Percentiles rank a stretch among this genome's conserved stretches.
These are phyloP conservation scores for Acropternis orthonyx DNA, from an alignment of 2,797 vertebrate species.

Conservation along the genomic window DNA sequence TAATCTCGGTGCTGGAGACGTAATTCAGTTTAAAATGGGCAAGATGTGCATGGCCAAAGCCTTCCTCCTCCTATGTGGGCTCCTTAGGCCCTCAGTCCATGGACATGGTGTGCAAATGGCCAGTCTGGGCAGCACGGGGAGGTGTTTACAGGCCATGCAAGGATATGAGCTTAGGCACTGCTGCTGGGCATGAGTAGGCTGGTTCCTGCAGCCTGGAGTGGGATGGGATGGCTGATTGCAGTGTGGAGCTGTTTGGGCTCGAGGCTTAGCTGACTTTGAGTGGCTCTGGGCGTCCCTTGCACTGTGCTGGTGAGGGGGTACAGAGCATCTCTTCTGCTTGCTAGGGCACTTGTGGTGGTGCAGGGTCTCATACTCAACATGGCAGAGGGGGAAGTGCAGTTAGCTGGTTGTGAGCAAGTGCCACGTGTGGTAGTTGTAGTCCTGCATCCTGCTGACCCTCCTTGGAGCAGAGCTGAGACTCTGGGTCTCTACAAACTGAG, in stretches of 20 bases:
- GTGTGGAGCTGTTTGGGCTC: not conserved
- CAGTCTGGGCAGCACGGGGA: not conserved
- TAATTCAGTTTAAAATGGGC: not conserved
- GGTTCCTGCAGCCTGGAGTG: not conserved
- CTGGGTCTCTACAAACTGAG: not conserved
- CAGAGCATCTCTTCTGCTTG: not conserved
- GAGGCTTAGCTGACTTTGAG: not conserved
- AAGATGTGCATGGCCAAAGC: not conserved
- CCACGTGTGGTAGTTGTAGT: accelerated
- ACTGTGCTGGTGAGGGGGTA: not conserved
- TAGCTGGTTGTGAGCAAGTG: not conserved
- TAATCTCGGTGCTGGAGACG: not conserved
- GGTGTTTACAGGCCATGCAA: accelerated
- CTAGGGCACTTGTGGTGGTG: not conserved
- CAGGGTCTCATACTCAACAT: not conserved
- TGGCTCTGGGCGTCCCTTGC: not conserved
- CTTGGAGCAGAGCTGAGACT: not conserved
- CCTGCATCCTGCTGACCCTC: not conserved
- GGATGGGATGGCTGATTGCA: not conserved
- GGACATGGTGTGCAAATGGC: not conserved
- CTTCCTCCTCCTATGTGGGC: accelerated
- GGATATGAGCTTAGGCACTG: not conserved
- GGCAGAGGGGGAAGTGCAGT: not conserved
- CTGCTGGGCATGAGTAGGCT: not conserved
- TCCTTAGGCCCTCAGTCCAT: accelerated